These are phyloP conservation scores for Mylabris sibirica DNA, from an alignment of 2,888 invertebrate genomes.

Conservation along the genomic window DNA sequence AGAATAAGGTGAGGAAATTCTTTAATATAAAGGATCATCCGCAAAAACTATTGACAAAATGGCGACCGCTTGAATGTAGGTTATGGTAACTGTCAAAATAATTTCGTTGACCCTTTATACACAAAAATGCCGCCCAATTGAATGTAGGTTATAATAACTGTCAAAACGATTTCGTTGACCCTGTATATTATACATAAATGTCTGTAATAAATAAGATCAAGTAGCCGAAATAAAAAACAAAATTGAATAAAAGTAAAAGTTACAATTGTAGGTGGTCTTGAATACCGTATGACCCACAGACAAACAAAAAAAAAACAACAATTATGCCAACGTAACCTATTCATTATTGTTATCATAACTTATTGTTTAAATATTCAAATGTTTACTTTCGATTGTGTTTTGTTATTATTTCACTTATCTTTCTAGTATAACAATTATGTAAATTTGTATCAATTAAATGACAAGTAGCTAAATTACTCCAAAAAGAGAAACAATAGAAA, in stretches of 20 bases:
- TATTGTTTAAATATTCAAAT: background rate
- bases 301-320: background rate
- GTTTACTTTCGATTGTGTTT: background rate
- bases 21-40: background rate
- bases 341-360: background rate
- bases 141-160: too few species aligned
- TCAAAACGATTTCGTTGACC: too few species aligned
- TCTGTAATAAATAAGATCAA: background rate
- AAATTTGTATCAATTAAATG: background rate
- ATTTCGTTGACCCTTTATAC: too few species aligned
- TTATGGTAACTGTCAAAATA: too few species aligned
- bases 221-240: background rate
- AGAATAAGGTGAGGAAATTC: background rate
- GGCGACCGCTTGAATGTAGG: too few species aligned
- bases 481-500: background rate
- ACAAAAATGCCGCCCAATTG: too few species aligned
- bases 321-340: background rate
- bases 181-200: too few species aligned
- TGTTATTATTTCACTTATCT: background rate
- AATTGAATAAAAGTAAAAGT: constrained; percentile 4
- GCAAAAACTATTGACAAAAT: background rate
- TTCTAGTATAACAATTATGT: background rate
- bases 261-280: background rate
- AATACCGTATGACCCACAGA: background rate
- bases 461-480: too few species aligned